A percentile compares a stretch with the other conserved stretches of the same genome.
phyloP scores from a whole-genome alignment of 2,113 vertebrate genomes.

The Bothrops jararaca region DNA sequence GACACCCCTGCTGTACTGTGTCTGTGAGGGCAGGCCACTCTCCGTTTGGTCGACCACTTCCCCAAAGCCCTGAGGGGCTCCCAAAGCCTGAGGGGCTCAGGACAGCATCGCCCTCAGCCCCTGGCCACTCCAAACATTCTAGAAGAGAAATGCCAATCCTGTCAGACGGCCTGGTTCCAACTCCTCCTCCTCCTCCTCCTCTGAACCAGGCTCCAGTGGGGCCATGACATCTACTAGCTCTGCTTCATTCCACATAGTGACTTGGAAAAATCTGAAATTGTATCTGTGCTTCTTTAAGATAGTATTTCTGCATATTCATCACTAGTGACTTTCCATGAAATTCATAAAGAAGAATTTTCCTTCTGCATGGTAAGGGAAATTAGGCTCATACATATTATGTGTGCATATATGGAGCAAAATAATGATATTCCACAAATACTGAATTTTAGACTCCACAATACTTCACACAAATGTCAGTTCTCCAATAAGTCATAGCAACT shows the following conservation, averaged over 20 bases:
- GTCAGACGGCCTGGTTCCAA: neutral
- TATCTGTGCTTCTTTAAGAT: constrained; percentile 4
- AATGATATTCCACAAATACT: neutral
- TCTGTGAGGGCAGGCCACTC: neutral
- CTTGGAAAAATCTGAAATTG: neutral
- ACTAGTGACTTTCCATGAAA: neutral
- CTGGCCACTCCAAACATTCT: neutral
- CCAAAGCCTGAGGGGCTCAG: neutral
- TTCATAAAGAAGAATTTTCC: neutral
- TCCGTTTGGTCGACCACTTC: neutral
- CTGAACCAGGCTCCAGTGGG: neutral
- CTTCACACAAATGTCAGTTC: neutral
- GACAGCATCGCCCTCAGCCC: neutral
- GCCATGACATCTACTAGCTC: neutral
- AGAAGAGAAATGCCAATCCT: neutral
- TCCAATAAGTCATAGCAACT: constrained; percentile 3
- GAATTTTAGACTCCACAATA: neutral
- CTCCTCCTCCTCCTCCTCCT: neutral
- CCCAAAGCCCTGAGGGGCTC: neutral
- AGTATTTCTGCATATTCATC: neutral
- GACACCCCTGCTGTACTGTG: neutral
- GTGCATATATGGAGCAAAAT: neutral
- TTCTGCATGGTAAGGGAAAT: neutral
- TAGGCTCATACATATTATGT: neutral
- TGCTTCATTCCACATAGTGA: constrained; percentile 5